Conservation (phyloP, 35 echinoderm and acorn worm genomes). For the Heliocidaris tuberculata region DNA sequence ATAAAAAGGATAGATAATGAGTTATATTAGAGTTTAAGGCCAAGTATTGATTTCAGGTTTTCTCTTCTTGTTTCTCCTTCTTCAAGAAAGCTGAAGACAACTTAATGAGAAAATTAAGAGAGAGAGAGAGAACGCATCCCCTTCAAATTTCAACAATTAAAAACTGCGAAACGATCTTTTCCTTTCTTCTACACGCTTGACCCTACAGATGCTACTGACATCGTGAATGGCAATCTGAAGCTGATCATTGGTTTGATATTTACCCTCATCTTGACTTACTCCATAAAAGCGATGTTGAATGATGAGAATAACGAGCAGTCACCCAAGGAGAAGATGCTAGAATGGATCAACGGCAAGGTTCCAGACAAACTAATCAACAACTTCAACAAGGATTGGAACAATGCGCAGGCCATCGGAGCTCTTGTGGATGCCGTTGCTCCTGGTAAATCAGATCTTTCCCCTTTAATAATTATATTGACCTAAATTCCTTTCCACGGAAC, state of each 20-base stretch:
- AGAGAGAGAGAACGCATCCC: too few species aligned
- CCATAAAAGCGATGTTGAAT: conserved; percentile 88
- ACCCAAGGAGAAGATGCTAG: conserved; percentile 80
- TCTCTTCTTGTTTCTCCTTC: too few species aligned
- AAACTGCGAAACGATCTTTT: too few species aligned
- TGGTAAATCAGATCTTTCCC: conserved; percentile 43
- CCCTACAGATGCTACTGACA: conserved; percentile 72
- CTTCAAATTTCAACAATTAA: too few species aligned
- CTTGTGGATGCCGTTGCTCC: conserved; percentile 91
- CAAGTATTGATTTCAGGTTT: background rate
- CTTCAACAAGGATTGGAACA: conserved; percentile 94
- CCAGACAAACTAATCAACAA: conserved; percentile 84
- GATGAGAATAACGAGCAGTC: conserved; percentile 73
- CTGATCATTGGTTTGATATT: conserved; percentile 98
- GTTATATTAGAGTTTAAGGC: background rate
- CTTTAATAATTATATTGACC: background rate
- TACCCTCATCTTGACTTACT: conserved; percentile 91
- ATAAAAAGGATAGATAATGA: background rate
- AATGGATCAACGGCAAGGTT: conserved; percentile 94
- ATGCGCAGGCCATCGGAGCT: conserved; percentile 90
- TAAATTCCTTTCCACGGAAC: too few species aligned
- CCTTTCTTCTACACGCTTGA: too few species aligned
- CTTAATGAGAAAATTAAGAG: too few species aligned
- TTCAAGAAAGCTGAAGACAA: too few species aligned
- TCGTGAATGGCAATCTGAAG: conserved; percentile 85